These are phyloP conservation scores for Diarsia rubi DNA, from an alignment of 2,888 invertebrate species.

Conservation along the genomic window DNA sequence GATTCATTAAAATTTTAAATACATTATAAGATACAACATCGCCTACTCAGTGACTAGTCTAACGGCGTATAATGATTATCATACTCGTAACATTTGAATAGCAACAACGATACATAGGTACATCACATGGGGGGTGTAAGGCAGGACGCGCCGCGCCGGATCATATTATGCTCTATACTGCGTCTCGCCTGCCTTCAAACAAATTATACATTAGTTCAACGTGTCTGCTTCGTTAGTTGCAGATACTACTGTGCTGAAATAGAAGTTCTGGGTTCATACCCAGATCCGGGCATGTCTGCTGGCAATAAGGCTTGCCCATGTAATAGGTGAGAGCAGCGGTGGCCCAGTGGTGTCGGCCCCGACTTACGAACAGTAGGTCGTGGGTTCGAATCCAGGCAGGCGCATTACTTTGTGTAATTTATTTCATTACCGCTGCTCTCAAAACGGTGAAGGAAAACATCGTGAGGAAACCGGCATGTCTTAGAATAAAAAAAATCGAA, in stretches of 20 bases:
- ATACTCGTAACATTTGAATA: conserved; percentile 85
- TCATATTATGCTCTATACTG: conserved; percentile 58
- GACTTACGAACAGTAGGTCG: too few species aligned
- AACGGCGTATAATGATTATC: conserved; percentile 83
- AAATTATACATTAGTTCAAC: conserved; percentile 19
- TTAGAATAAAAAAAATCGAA: too few species aligned
- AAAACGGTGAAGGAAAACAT: too few species aligned
- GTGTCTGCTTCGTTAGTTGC: neutral
- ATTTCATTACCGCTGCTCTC: too few species aligned
- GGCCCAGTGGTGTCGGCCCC: too few species aligned
- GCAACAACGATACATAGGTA: conserved; percentile 85
- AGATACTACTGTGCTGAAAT: neutral
- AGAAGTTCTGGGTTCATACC: neutral
- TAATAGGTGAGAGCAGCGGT: too few species aligned
- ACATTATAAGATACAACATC: conserved; percentile 88
- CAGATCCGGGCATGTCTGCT: neutral
- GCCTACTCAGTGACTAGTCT: conserved; percentile 90
- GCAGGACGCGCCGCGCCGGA: conserved; percentile 68
- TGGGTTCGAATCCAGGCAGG: too few species aligned
- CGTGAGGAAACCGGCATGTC: too few species aligned
- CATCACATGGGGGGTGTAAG: conserved; percentile 81
- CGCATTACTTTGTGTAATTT: too few species aligned
- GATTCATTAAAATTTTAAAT: conserved; percentile 88
- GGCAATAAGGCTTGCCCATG: too few species aligned
- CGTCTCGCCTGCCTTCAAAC: conserved; percentile 68